phyloP scores from a whole-genome alignment of 2,113 vertebrate species.

The Hemichromis elongatus region DNA sequence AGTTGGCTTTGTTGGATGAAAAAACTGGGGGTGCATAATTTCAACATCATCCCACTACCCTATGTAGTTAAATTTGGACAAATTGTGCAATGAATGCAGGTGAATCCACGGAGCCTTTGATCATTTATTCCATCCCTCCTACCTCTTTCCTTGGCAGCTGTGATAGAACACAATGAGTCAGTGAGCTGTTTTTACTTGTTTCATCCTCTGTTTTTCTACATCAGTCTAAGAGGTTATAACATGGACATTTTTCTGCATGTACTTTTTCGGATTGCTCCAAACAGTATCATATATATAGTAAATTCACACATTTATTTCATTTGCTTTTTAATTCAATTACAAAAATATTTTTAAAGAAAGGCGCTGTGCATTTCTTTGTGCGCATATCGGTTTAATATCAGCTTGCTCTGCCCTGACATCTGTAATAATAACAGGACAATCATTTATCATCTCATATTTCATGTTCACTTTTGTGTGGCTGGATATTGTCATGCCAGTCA shows the following conservation, averaged over 20 bases:
- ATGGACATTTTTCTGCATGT: background rate
- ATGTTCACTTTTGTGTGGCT: background rate
- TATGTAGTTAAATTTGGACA: conserved; percentile 30
- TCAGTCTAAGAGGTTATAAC: background rate
- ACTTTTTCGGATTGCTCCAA: background rate
- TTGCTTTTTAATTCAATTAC: background rate
- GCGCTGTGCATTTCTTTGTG: background rate
- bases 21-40: background rate
- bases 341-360: background rate
- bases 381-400: background rate
- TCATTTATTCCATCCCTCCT: conserved; percentile 33
- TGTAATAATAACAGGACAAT: background rate
- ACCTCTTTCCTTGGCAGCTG: conserved; percentile 26
- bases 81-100: conserved; percentile 29
- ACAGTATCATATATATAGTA: background rate
- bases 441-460: conserved; percentile 6
- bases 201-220: background rate
- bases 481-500: background rate
- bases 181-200: conserved; percentile 23
- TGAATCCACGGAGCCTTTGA: conserved; percentile 17
- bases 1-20: background rate
- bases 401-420: background rate
- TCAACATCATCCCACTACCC: background rate
- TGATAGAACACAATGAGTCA: conserved; percentile 27
- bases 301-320: background rate